Evolutionary conservation across 1,140 invertebrate genomes (phyloP).

Genomic region (Conus ventricosus): DNA sequence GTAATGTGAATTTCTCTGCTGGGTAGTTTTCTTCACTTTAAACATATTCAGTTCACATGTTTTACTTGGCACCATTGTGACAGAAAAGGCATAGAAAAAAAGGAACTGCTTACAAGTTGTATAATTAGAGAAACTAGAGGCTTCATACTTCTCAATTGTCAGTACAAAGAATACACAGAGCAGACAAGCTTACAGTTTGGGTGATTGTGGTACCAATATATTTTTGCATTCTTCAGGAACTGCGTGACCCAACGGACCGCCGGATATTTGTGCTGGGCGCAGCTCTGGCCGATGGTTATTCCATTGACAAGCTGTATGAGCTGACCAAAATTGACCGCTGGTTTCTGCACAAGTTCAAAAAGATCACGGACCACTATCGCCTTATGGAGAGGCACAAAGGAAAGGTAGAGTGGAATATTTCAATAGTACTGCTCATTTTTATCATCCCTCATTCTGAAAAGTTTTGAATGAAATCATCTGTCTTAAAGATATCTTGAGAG

Average conservation of each 20-base stretch:
- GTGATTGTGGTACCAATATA: no score
- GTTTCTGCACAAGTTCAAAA: slow-evolving; percentile 97
- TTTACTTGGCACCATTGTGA: no score
- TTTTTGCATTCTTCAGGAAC: slow-evolving; percentile 78
- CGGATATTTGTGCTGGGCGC: slow-evolving; percentile 97
- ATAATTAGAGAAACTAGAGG: no score
- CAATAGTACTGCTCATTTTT: no score
- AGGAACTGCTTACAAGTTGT: no score
- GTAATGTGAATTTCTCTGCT: no score
- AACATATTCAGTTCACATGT: no score
- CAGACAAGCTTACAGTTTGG: no score
- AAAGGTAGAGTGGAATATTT: slow-evolving; percentile 45
- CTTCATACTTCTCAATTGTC: no score
- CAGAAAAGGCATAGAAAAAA: no score
- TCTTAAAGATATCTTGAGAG: not conserved
- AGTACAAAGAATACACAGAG: no score
- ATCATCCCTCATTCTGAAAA: not conserved
- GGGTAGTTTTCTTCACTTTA: no score
- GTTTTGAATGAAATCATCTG: not conserved
- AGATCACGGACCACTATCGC: slow-evolving; percentile 87
- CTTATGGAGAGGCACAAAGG: slow-evolving; percentile 78
- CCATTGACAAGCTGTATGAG: slow-evolving; percentile 88
- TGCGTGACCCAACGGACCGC: slow-evolving; percentile 95
- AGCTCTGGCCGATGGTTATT: slow-evolving; percentile 87
- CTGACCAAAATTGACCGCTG: slow-evolving; percentile 97